phyloP scores from a whole-genome alignment of 2,888 invertebrate genomes.

The Dasysyrphus tricinctus region DNA sequence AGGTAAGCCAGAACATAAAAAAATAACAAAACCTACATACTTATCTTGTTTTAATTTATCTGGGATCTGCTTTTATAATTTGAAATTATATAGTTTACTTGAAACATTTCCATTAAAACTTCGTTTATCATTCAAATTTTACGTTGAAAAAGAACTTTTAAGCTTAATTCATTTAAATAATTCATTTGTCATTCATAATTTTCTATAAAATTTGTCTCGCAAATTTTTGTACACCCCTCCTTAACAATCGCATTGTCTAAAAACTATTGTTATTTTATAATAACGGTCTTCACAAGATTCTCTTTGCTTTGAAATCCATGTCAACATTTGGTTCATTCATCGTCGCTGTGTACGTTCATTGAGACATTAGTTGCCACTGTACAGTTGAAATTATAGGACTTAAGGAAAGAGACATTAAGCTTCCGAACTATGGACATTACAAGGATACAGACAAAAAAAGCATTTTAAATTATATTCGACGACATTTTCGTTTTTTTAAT shows the following conservation, averaged over 20 bases:
- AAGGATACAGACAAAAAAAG: slow-evolving; percentile 27
- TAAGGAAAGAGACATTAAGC: slow-evolving; percentile 32
- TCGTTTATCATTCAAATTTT: background rate
- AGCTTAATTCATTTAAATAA: slow-evolving; percentile 20
- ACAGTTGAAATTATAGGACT: slow-evolving; percentile 12
- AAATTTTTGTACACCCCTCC: slow-evolving; percentile 1
- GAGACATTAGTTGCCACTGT: slow-evolving; percentile 23
- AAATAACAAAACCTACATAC: too few species aligned
- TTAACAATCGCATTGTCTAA: slow-evolving; percentile 25
- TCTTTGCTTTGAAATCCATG: slow-evolving; percentile 28
- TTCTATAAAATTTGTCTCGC: slow-evolving; percentile 57
- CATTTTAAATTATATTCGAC: slow-evolving; percentile 10
- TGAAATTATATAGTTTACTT: background rate
- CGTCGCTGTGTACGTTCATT: slow-evolving; percentile 11
- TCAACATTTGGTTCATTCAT: slow-evolving; percentile 39
- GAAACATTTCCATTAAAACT: background rate
- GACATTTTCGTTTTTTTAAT: slow-evolving; percentile 65
- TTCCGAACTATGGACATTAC: slow-evolving; percentile 44
- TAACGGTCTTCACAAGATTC: slow-evolving; percentile 54
- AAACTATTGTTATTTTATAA: slow-evolving; percentile 71
- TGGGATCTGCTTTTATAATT: too few species aligned
- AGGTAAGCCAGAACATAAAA: too few species aligned
- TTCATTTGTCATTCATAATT: slow-evolving; percentile 67
- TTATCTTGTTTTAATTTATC: too few species aligned
- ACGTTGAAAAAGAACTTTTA: background rate